Conservation (phyloP, 2,797 vertebrate genomes). For the Momotus momota region DNA sequence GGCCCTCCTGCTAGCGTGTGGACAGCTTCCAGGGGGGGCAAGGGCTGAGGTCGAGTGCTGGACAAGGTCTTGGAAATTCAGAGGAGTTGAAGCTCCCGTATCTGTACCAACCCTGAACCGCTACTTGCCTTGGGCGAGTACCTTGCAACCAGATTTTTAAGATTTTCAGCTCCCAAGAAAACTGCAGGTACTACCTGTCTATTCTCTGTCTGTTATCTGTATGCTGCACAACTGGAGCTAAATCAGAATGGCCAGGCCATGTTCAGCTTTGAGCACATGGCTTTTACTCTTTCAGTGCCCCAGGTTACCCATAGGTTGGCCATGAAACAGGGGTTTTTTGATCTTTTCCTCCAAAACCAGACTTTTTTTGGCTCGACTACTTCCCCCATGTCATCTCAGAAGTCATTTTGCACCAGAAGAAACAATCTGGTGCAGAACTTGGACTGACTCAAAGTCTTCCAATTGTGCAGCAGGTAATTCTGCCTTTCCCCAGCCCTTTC, state of each 20-base stretch:
- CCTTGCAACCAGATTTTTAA: background rate
- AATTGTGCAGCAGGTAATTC: fast-evolving
- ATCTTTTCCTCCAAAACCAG: background rate
- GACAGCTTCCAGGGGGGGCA: fast-evolving
- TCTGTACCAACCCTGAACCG: background rate
- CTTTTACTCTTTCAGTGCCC: background rate
- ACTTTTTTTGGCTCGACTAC: background rate
- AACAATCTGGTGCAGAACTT: background rate
- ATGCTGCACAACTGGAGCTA: fast-evolving
- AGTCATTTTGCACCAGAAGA: background rate
- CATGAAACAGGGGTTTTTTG: background rate
- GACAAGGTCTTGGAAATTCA: fast-evolving
- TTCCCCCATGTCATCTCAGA: background rate
- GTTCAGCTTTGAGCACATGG: fast-evolving
- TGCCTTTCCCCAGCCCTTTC: background rate
- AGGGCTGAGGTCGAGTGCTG: fast-evolving
- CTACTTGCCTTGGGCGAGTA: background rate
- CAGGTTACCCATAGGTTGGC: background rate
- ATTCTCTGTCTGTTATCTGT: too few relatives aligned
- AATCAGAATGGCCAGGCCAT: fast-evolving
- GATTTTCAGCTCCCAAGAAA: background rate
- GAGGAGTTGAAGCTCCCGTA: background rate
- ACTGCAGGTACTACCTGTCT: fast-evolving
- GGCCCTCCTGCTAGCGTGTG: fast-evolving
- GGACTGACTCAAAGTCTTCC: background rate